These are phyloP conservation scores for Chascanopsetta lugubris DNA, from an alignment of 2,113 vertebrate species.

Conservation along the genomic window DNA sequence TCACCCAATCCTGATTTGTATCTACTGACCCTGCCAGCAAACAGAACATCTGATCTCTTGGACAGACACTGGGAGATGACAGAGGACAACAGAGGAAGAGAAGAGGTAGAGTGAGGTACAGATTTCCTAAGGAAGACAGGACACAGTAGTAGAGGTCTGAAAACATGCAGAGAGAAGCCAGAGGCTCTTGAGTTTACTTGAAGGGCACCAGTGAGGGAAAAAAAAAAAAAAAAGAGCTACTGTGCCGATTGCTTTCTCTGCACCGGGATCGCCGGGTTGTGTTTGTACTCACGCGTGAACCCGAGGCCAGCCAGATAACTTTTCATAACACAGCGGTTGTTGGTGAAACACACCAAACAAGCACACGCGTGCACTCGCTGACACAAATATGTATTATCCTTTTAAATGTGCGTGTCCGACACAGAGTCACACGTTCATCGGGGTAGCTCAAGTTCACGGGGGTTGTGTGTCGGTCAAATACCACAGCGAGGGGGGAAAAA, in stretches of 20 bases:
- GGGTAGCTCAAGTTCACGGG: conserved; percentile 46
- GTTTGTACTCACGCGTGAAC: conserved; percentile 63
- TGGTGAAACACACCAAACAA: conserved; percentile 25
- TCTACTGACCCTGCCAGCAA: conserved; percentile 23
- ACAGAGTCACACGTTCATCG: conserved; percentile 41
- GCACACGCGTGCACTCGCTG: conserved; percentile 15
- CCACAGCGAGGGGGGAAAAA: conserved; percentile 11
- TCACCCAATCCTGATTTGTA: conserved; percentile 31
- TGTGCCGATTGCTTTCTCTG: conserved; percentile 24
- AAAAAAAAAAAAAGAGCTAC: conserved; percentile 35
- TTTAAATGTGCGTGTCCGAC: conserved; percentile 47
- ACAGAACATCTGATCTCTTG: conserved; percentile 27
- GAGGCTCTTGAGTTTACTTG: conserved; percentile 38
- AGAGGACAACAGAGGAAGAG: conserved; percentile 28
- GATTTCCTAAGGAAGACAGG: conserved; percentile 39
- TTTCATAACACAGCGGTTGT: conserved; percentile 38
- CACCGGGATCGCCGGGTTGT: conserved; percentile 42
- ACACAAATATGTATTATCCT: conserved; percentile 51
- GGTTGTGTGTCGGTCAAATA: conserved; percentile 61
- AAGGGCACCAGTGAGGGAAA: conserved; percentile 18
- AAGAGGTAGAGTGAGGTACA: conserved; percentile 33
- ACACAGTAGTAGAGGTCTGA: conserved; percentile 28
- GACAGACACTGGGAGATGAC: conserved; percentile 34
- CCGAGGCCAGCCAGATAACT: conserved; percentile 50
- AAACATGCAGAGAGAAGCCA: conserved; percentile 47